Percentiles rank a stretch among this genome's conserved stretches.
Evolutionary conservation across 2,113 vertebrate genomes (phyloP).

Genomic region (Paramormyrops kingsleyae): DNA sequence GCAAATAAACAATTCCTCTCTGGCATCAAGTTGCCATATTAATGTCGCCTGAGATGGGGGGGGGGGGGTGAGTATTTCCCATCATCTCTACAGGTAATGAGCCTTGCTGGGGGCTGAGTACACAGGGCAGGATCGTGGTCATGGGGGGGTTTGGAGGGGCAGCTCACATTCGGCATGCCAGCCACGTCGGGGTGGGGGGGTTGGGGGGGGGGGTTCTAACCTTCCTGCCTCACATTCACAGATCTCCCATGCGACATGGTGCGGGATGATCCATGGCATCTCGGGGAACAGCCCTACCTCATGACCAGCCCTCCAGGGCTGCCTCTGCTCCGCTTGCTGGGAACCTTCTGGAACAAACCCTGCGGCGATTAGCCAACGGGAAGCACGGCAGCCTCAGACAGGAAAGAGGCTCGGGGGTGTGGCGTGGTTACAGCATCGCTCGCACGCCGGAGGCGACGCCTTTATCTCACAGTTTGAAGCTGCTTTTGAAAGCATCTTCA

Average conservation of each 20-base stretch:
- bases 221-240: not conserved
- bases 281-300: constrained; percentile 44
- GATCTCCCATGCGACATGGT: constrained; percentile 46
- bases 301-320: constrained; percentile 40
- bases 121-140: not conserved
- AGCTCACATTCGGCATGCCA: not conserved
- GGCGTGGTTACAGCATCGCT: not conserved
- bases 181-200: not conserved
- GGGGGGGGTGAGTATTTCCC: not conserved
- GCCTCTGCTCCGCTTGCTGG: constrained; percentile 2
- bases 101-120: too few species aligned
- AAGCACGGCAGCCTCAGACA: not conserved
- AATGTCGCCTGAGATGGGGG: not conserved
- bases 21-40: not conserved
- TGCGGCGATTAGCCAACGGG: constrained; percentile 39
- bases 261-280: constrained; percentile 63
- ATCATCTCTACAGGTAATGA: not conserved
- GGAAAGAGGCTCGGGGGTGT: not conserved
- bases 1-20: not conserved
- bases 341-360: constrained; percentile 41
- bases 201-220: not conserved
- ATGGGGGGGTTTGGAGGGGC: not conserved
- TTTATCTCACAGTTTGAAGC: not conserved
- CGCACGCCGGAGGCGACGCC: not conserved
- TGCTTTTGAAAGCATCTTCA: not conserved